A percentile compares a stretch with the other conserved stretches of the same genome.
Conservation (phyloP, 2,888 invertebrate genomes). For the Venustoraphidia nigricollis region DNA sequence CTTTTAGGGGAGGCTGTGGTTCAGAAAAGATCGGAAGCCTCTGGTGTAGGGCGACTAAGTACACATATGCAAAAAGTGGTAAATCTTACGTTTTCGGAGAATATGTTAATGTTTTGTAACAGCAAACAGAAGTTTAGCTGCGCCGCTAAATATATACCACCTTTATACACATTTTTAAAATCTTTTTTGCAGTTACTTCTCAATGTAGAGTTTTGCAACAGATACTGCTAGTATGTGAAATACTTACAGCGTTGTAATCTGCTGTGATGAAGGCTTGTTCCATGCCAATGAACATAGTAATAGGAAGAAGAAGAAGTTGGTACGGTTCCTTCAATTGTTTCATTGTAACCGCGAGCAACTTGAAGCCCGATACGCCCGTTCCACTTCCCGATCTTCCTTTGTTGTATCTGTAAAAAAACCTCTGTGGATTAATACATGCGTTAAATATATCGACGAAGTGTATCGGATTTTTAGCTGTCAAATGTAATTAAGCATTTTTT, state of each 20-base stretch:
- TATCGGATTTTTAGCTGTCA: neutral
- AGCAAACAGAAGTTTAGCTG: neutral
- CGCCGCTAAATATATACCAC: no score
- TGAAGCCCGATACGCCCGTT: constrained; percentile 46
- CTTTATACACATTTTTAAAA: no score
- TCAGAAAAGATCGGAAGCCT: no score
- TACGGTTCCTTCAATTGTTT: constrained; percentile 60
- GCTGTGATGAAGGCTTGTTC: constrained; percentile 88
- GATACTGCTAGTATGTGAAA: neutral
- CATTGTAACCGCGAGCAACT: constrained; percentile 59
- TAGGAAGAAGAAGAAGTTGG: constrained; percentile 72
- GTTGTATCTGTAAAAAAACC: constrained; percentile 34
- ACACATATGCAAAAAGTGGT: no score
- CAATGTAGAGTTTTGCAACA: no score
- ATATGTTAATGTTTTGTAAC: neutral
- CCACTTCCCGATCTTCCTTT: constrained; percentile 39
- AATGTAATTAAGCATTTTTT: no score
- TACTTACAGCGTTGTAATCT: constrained; percentile 58
- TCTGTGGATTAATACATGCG: neutral
- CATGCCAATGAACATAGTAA: constrained; percentile 85
- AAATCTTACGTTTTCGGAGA: no score
- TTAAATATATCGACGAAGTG: neutral
- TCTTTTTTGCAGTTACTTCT: no score
- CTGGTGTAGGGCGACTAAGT: no score
- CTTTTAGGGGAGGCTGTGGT: no score